Evolutionary conservation across 2,888 invertebrate genomes (phyloP), one percentile per base, ranked within the genome.

Genomic region (Ptychoptera albimana): DNA sequence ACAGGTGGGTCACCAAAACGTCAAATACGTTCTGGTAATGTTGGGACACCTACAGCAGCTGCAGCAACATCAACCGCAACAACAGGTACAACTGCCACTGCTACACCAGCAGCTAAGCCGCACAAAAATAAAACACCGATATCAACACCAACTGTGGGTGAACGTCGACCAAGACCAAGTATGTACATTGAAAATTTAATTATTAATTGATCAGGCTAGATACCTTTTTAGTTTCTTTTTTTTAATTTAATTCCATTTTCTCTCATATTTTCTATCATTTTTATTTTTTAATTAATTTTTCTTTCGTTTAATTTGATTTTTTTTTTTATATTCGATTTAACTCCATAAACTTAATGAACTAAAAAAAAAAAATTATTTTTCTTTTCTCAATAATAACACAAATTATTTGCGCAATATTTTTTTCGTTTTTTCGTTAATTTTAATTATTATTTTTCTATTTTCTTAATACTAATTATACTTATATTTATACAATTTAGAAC

Each of bases 1-100:
- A 57, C 70, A 43, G 77, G 79, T 57, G 81, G 79, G 66, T 86
- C 86, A 42, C 85, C 86, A 23, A 83, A 84, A 57, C 78, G 84
- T 51, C 81, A 83, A 55, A 76, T 81, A 40, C 68, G 70, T 50
- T 64, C 64, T 38, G 63, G 63, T 46, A 68, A 68, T 53, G 7
- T 23, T 23, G 23, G 23, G 23, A 23, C 23, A 23, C 23, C 23
- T 7, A 64, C 63, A 53, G 64, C 63, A 45, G 65, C 66, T 47
- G 55, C 60, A 36, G 53, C 56, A 52, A 74, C 76, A 37, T 72
- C 75, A 55, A 71, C 74, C 1, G 64, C 75, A 34, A 35, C 15
- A n/a, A 35, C 42, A 32, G 63, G 63, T 53, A 65, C 63, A 45
- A 66, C 66, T 47, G 55, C 60, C 34, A 52, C 56, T 52, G 74